phyloP scores from a whole-genome alignment of 2,797 vertebrate genomes.

The Megalops cyprinoides region DNA sequence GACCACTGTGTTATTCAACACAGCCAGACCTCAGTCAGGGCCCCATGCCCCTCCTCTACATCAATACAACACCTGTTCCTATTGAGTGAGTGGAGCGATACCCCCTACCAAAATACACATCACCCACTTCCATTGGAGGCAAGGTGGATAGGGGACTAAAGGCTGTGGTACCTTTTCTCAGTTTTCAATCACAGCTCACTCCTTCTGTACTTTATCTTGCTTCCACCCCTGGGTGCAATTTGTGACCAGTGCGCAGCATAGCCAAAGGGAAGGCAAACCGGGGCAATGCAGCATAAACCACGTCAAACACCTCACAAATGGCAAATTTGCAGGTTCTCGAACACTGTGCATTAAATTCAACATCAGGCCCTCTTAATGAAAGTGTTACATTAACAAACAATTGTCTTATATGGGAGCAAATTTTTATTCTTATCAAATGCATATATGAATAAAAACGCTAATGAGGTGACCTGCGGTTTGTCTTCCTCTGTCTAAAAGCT shows the following conservation, averaged over 20 bases:
- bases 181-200: not conserved
- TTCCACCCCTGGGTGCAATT: not conserved
- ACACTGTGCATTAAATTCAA: too few species aligned
- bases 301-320: slow-evolving; percentile 10
- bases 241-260: not conserved
- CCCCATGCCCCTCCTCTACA: not conserved
- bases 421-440: not conserved
- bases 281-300: not conserved
- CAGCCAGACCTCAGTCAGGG: too few species aligned
- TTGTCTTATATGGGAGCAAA: not conserved
- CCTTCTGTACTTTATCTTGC: not conserved
- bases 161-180: not conserved
- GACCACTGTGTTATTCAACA: too few species aligned
- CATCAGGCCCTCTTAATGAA: too few species aligned
- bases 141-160: not conserved
- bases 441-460: not conserved
- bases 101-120: too few species aligned
- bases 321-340: slow-evolving; percentile 9
- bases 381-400: not conserved
- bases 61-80: not conserved
- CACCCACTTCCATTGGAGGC: too few species aligned
- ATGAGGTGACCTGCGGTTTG: not conserved
- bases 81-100: not conserved
- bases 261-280: not conserved
- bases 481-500: not conserved